Evolutionary conservation across 2,888 invertebrate species (phyloP).

Genomic region (Nemotelus pantherinus): DNA sequence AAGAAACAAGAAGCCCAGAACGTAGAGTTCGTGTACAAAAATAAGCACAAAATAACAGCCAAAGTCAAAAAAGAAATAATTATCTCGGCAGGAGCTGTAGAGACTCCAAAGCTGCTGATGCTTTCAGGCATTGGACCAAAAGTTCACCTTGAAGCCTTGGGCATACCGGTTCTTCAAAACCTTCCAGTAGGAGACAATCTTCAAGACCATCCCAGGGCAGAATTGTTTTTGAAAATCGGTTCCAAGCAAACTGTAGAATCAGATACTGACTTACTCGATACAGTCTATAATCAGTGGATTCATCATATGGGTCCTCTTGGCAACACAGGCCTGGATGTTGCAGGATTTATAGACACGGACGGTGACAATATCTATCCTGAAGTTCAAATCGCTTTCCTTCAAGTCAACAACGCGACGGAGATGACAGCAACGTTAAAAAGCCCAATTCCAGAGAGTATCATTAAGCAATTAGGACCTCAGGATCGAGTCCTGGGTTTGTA

Average conservation of each 20-base stretch:
- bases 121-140: slow-evolving; percentile 57
- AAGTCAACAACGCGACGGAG: background rate
- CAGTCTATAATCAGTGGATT: slow-evolving; percentile 62
- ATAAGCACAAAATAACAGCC: slow-evolving; percentile 47
- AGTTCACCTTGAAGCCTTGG: slow-evolving; percentile 51
- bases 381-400: slow-evolving; percentile 58
- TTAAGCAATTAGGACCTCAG: background rate
- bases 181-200: slow-evolving; percentile 75
- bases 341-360: slow-evolving; percentile 67
- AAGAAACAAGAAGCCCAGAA: slow-evolving; percentile 7
- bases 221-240: slow-evolving; percentile 52
- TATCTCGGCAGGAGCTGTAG: slow-evolving; percentile 57
- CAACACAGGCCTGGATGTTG: slow-evolving; percentile 59
- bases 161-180: slow-evolving; percentile 54
- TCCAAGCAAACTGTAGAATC: slow-evolving; percentile 21
- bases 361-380: slow-evolving; percentile 63
- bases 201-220: slow-evolving; percentile 80
- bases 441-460: background rate
- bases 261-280: slow-evolving; percentile 48
- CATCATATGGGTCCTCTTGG: slow-evolving; percentile 54
- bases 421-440: background rate
- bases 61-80: slow-evolving; percentile 55
- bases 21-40: slow-evolving; percentile 41
- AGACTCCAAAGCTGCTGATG: slow-evolving; percentile 56
- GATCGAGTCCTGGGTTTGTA: slow-evolving; percentile 1